Evolutionary conservation across 1,140 invertebrate genomes (phyloP), one percentile per base, ranked within the genome.

Genomic region (Aphis craccivora): DNA sequence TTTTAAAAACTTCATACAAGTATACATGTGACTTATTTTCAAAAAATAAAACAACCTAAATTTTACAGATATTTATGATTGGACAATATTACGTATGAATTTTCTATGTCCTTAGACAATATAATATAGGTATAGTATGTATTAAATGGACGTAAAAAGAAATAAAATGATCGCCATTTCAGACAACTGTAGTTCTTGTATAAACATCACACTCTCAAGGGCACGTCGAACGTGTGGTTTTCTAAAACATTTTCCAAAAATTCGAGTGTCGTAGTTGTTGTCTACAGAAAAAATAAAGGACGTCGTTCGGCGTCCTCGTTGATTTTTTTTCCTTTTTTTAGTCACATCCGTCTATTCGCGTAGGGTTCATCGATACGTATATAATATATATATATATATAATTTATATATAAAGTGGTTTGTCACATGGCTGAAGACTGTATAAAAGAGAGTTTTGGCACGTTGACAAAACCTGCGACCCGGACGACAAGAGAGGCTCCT

Each of bases 391-490:
- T 30, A 60, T 60, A 25, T 60, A 60, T 67, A 67, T 76, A n/a
- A 76, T n/a, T 76, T 76, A n/a, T 76, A 67, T 90, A 67, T 90
- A 90, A 60, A 90, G 89, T 90, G 89, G 89, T 90, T 90, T 90
- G 53, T 90, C 89, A 90, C 89, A 14, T 25, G 89, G 89, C 53
- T 30, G 89, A 90, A 90, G 89, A 90, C 89, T 90, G 53, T 90
- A 90, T 90, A 90, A 90, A 89, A 90, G 89, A 90, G 55, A 60
- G 22, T 84, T 93, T 84, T 93, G 91, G 91, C 81, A 30, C 81
- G 48, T 93, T 84, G 91, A 93, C 91, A 93, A 93, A 93, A 53
- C 81, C 81, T 93, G 81, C 81, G 67, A 92, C 67, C 90, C 22
- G 60, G 81, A 22, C 90, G 76, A 91, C 76, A 51, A 51, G 60